A percentile compares a stretch with the other conserved stretches of the same genome.
Evolutionary conservation across 2,113 vertebrate species (phyloP).

Genomic region (Odocoileus virginianus): DNA sequence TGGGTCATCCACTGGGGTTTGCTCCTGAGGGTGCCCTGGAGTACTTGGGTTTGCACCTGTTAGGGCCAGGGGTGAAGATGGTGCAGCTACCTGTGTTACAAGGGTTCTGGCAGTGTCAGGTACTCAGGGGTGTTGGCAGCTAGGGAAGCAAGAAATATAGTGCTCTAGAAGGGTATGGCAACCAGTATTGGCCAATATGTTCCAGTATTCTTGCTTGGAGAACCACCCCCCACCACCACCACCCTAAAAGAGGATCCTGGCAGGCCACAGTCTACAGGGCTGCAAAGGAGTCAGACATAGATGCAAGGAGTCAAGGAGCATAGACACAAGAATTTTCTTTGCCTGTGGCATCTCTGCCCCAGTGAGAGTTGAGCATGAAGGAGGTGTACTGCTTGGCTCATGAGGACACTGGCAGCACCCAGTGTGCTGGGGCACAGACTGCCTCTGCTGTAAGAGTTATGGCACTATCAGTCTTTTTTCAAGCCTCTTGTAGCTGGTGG

Average conservation of each 20-base stretch:
- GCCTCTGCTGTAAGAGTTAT: not conserved
- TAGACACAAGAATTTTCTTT: not conserved
- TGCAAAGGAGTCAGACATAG: not conserved
- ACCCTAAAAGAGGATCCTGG: not conserved
- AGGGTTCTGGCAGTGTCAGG: not conserved
- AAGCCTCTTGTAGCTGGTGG: not conserved
- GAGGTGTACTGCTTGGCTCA: not conserved
- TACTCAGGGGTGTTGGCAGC: not conserved
- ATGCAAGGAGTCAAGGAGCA: not conserved
- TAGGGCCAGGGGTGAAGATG: not conserved
- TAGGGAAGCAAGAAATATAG: not conserved
- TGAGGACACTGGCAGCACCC: not conserved
- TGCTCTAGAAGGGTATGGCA: not conserved
- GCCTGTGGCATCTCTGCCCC: not conserved
- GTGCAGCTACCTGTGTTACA: not conserved
- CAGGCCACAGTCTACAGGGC: not conserved
- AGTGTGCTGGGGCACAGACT: not conserved
- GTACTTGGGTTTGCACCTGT: accelerated
- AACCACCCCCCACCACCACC: not conserved
- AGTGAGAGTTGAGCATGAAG: not conserved
- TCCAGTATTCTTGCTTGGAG: not conserved
- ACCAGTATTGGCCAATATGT: not conserved
- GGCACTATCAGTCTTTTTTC: not conserved
- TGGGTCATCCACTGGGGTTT: not conserved
- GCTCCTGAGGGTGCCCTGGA: not conserved